A percentile compares a stretch with the other conserved stretches of the same genome.
Evolutionary conservation across 2,888 invertebrate species (phyloP).

Genomic region (Microctonus hyperodae): DNA sequence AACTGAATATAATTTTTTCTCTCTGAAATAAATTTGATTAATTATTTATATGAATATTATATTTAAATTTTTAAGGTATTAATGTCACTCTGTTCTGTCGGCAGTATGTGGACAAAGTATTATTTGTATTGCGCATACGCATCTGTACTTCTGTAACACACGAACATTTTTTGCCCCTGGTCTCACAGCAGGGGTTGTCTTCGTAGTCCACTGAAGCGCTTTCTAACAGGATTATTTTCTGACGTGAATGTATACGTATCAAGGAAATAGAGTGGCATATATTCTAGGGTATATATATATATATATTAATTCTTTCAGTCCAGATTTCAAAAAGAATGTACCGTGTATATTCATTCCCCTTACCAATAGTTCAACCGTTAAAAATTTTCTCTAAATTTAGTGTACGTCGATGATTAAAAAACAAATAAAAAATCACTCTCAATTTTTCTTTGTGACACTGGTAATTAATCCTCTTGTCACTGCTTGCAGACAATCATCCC

Average conservation of each 20-base stretch:
- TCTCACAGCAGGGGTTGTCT: constrained; percentile 53
- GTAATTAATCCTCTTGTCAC: constrained; percentile 37
- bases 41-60: neutral
- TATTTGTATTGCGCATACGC: constrained; percentile 10
- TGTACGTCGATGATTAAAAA: neutral
- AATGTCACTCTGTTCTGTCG: too few species aligned
- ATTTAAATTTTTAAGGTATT: neutral
- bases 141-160: constrained; percentile 37
- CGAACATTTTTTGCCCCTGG: constrained; percentile 42
- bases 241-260: constrained; percentile 61
- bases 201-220: constrained; percentile 54
- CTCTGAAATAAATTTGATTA: too few species aligned
- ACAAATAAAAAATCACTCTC: neutral
- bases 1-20: neutral
- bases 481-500: neutral
- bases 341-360: neutral
- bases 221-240: constrained; percentile 58
- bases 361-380: neutral
- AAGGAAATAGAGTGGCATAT: constrained; percentile 60
- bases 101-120: neutral
- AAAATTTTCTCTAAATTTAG: neutral
- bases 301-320: too few species aligned
- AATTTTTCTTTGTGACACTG: constrained; percentile 27
- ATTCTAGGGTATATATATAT: constrained; percentile 46
- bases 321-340: constrained; percentile 24